Evolutionary conservation across 1,140 invertebrate species (phyloP).

Genomic region (Contarinia nasturtii): DNA sequence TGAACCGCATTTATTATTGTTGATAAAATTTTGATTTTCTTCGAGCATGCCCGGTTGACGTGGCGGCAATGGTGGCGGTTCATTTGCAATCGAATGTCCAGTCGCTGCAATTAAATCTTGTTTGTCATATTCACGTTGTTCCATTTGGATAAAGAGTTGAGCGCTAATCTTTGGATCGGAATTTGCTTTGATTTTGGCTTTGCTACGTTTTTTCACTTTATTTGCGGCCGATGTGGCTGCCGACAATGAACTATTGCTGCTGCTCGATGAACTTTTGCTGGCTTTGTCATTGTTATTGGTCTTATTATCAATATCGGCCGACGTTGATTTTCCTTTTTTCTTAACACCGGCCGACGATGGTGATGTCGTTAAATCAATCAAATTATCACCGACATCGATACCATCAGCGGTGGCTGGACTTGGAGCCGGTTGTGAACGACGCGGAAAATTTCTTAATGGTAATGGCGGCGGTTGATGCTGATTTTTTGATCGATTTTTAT

Average conservation of each 20-base stretch:
- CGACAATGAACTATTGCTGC: not conserved
- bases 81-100: conserved; percentile 2
- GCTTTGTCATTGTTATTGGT: not conserved
- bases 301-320: conserved; percentile 19
- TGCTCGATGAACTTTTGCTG: not conserved
- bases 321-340: conserved; percentile 8
- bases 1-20: conserved; percentile 7
- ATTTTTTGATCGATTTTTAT: conserved; percentile 19
- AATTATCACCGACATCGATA: conserved; percentile 10
- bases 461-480: conserved; percentile 28
- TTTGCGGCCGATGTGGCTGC: conserved; percentile 4
- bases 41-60: conserved; percentile 18
- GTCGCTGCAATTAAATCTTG: not conserved
- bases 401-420: not conserved
- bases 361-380: conserved; percentile 5
- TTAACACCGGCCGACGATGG: conserved; percentile 6
- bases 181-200: conserved; percentile 19
- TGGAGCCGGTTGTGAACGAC: conserved; percentile 1
- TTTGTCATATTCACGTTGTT: conserved; percentile 16
- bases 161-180: conserved; percentile 26
- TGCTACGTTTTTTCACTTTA: conserved; percentile 15
- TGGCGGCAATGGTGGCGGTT: conserved; percentile 21
- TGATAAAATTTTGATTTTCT: conserved; percentile 9
- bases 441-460: conserved; percentile 25
- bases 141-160: conserved; percentile 24